Base-by-base conservation (phyloP, 2,797 vertebrate species). In the Epinephelus coioides region DNA sequence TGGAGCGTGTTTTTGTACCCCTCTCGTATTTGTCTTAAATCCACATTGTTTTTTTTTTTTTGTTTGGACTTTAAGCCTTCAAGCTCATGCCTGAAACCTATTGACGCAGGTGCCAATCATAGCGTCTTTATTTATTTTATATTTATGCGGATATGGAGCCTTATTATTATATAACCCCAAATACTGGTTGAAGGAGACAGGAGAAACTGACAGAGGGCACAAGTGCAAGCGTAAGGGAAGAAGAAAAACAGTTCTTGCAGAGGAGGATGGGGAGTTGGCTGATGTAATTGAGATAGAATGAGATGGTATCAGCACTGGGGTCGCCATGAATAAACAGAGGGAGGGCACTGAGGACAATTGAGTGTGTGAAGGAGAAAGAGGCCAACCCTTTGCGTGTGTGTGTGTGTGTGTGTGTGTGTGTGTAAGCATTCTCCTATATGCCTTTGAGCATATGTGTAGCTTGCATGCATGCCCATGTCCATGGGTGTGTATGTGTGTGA, bases 281-380 rank as follows among this genome's bases (percentile, higher is more conserved):
- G 93, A 93, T 94, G 94, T 92, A 93, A 95, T 92, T 94, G 93
- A 95, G 94, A 94, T 93, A 92, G 93, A 93, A 94, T 90, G 89
- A 94, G 92, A 95, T 94, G 79, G 85, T 93, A 94, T 94, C 95
- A 91, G 90, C 86, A 57, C 82, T 78, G 90, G 88, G 91, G 90
- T 92, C 74, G 76, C 85, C 88, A 88, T 92, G 90, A 90, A 94
- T 94, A 95, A 95, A 94, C 89, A 91, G 54, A 86, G 83, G 85
- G 91, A 92, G 91, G 86, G 88, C 90, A 91, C 79, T 80, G 83
- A 94, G 91, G 86, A 89, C 80, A 85, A 86, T 55, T 69, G 86
- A 79, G 80, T 82, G 86, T 89, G 88, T 91, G 89, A 90, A 88
- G 88, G 86, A 90, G 84, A 92, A 86, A 89, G 84, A 85, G 72